These are phyloP conservation scores for Echinarachnius parma DNA, from an alignment of 53 echinoderm and acorn worm genomes.

Conservation along the genomic window DNA sequence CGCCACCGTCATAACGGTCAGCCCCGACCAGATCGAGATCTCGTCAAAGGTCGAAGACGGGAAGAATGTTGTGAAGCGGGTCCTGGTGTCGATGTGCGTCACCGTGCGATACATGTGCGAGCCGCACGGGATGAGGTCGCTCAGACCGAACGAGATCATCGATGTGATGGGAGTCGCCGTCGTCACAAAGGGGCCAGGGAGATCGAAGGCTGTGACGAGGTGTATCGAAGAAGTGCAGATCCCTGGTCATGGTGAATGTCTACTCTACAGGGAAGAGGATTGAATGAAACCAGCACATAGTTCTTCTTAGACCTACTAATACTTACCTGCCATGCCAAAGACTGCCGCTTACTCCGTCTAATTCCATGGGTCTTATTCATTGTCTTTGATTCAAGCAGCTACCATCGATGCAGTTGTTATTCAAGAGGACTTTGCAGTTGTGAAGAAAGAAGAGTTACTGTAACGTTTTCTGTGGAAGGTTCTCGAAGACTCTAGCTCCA, in stretches of 20 bases:
- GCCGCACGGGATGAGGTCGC: slow-evolving; percentile 72
- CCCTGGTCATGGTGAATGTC: slow-evolving; percentile 60
- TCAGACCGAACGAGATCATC: slow-evolving; percentile 58
- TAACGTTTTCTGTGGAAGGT: no score
- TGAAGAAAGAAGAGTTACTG: no score
- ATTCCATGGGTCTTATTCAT: no score
- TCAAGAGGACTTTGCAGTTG: no score
- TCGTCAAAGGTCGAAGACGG: not conserved
- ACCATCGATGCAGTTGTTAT: no score
- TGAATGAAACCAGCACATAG: no score
- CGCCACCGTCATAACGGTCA: slow-evolving; percentile 50
- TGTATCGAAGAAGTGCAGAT: slow-evolving; percentile 66
- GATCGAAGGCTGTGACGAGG: slow-evolving; percentile 51
- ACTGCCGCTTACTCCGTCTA: no score
- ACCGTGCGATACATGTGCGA: slow-evolving; percentile 57
- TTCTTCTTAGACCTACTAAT: no score
- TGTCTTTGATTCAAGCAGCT: no score
- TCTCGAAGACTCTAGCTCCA: no score
- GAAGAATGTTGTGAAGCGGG: slow-evolving; percentile 45
- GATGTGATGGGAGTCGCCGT: slow-evolving; percentile 60
- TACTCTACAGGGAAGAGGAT: slow-evolving; percentile 15
- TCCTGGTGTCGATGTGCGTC: slow-evolving; percentile 58
- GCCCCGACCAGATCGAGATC: slow-evolving; percentile 60
- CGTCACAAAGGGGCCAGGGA: slow-evolving; percentile 38
- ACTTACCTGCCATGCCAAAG: no score